Evolutionary conservation across 1,140 invertebrate species (phyloP).

Genomic region (Varroa destructor): DNA sequence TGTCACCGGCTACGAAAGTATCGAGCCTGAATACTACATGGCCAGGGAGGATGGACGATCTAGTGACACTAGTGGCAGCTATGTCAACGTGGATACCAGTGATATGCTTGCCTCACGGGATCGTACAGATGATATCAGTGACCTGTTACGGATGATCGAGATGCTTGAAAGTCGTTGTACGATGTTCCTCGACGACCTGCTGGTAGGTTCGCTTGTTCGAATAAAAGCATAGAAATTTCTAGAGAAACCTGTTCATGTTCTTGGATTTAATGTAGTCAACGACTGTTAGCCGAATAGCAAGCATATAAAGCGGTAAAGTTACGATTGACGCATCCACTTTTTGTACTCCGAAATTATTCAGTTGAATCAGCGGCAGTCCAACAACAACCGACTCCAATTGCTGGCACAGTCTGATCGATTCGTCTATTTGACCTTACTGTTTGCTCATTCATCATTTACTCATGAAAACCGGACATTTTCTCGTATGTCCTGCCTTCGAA

Average conservation of each 20-base stretch:
- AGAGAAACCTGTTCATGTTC: background rate
- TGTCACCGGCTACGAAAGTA: conserved; percentile 2
- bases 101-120: background rate
- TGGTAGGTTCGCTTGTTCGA: conserved; percentile 5
- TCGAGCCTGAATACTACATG: background rate
- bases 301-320: too few relatives aligned
- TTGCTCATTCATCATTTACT: too few relatives aligned
- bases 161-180: conserved; percentile 24
- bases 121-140: conserved; percentile 19
- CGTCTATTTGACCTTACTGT: too few relatives aligned
- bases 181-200: conserved; percentile 21
- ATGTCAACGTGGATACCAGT: conserved; percentile 10
- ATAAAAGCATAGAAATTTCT: background rate
- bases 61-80: conserved; percentile 18
- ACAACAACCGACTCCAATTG: too few relatives aligned
- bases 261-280: too few relatives aligned
- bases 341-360: too few relatives aligned
- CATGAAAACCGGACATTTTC: too few relatives aligned
- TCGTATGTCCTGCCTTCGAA: too few relatives aligned
- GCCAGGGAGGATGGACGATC: background rate
- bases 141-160: conserved; percentile 10
- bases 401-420: too few relatives aligned
- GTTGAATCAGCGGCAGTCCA: too few relatives aligned
- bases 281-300: too few relatives aligned
- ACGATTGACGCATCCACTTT: too few relatives aligned